Conservation (phyloP, 2,797 vertebrate species). For the Sphenodon punctatus region DNA sequence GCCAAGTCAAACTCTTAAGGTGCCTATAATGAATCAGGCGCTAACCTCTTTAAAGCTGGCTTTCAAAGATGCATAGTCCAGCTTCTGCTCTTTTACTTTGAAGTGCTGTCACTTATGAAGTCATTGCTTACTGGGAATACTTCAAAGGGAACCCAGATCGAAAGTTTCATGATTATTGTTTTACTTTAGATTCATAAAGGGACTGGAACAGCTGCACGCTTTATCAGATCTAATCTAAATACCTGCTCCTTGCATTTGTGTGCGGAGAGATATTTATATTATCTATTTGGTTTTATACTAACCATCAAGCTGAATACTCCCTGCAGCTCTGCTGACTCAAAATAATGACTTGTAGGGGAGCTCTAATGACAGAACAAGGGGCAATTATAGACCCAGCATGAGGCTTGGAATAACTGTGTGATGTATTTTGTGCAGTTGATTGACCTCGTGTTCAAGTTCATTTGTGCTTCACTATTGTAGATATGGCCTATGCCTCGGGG, state of each 20-base stretch:
- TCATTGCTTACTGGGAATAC: not conserved
- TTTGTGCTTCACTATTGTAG: conserved; percentile 68
- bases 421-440: conserved; percentile 75
- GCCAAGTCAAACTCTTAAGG: not conserved
- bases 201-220: conserved; percentile 40
- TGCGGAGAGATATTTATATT: conserved; percentile 63
- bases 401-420: conserved; percentile 70
- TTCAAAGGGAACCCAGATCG: conserved; percentile 26
- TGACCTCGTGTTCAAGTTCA: conserved; percentile 75
- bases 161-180: conserved; percentile 42
- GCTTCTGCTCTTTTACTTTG: not conserved
- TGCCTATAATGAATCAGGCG: not conserved
- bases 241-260: conserved; percentile 57
- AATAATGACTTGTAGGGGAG: conserved; percentile 77
- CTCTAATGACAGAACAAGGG: conserved; percentile 79
- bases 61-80: not conserved
- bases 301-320: conserved; percentile 70
- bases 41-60: not conserved
- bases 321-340: conserved; percentile 76
- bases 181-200: conserved; percentile 52
- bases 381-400: conserved; percentile 77
- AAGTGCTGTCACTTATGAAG: not conserved
- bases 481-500: conserved; percentile 67
- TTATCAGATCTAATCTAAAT: conserved; percentile 64
- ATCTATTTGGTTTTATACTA: conserved; percentile 64